Percentiles rank a stretch among this genome's conserved stretches.
Evolutionary conservation across 2,113 vertebrate species (phyloP).

Genomic region (Donacobius atricapilla): DNA sequence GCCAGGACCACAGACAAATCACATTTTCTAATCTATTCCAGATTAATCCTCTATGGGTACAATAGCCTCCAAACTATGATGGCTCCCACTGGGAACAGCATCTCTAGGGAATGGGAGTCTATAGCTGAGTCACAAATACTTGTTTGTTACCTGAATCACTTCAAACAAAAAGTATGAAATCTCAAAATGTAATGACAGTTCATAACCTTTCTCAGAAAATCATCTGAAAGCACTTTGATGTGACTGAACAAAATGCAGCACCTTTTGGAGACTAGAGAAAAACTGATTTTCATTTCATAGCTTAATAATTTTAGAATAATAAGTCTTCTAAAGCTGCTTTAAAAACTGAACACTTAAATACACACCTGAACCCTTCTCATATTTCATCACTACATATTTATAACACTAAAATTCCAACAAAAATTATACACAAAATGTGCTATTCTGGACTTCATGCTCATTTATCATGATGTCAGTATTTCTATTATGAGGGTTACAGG

Average conservation of each 20-base stretch:
- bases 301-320: background rate
- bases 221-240: background rate
- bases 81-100: background rate
- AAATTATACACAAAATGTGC: background rate
- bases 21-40: background rate
- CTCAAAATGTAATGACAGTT: background rate
- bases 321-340: background rate
- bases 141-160: background rate
- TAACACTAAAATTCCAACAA: background rate
- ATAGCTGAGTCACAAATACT: background rate
- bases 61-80: background rate
- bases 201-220: background rate
- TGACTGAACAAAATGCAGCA: background rate
- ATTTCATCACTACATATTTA: background rate
- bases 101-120: background rate
- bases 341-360: background rate
- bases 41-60: background rate
- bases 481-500: accelerated
- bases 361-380: background rate
- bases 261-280: background rate
- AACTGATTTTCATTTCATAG: background rate
- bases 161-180: background rate
- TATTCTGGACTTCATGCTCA: background rate
- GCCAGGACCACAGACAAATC: background rate
- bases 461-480: background rate